A percentile compares a stretch with the other conserved stretches of the same genome.
Conservation (phyloP, 2,888 invertebrate species). For the Caenorhabditis imperialis region DNA sequence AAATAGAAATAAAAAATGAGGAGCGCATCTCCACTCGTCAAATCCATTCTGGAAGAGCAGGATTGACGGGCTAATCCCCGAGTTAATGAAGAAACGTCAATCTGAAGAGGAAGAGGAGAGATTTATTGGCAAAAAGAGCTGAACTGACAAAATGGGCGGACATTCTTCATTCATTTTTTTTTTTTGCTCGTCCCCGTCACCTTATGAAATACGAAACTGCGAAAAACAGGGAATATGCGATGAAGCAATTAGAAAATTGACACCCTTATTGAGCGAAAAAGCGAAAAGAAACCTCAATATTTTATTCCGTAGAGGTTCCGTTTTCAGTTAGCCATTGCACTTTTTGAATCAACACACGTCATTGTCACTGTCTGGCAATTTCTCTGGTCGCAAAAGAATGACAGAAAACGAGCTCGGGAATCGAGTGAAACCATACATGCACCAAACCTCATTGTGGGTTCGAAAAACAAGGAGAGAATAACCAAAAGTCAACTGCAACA, state of each 20-base stretch:
- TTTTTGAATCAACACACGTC: constrained; percentile 29
- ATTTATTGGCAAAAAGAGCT: neutral
- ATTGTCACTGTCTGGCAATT: neutral
- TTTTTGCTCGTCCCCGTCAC: no score
- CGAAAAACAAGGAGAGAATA: no score
- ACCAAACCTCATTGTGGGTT: no score
- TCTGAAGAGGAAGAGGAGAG: constrained; percentile 16
- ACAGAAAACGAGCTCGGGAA: neutral
- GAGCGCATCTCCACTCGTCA: no score
- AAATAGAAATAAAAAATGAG: no score
- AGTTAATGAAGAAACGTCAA: constrained; percentile 28
- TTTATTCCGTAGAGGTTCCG: neutral
- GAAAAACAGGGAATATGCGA: constrained; percentile 7
- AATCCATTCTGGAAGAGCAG: no score
- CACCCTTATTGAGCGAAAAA: constrained; percentile 7
- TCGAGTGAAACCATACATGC: no score
- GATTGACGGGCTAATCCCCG: constrained; percentile 25
- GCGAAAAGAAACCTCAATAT: constrained; percentile 23
- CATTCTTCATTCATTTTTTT: neutral
- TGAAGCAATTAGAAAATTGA: constrained; percentile 37
- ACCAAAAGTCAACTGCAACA: no score
- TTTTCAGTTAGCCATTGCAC: neutral
- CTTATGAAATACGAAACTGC: neutral
- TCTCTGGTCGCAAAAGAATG: neutral
- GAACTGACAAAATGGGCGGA: neutral